A percentile compares a stretch with the other conserved stretches of the same genome.
These are phyloP conservation scores for Streptopelia turtur DNA, from an alignment of 2,797 vertebrate genomes.

Conservation along the genomic window DNA sequence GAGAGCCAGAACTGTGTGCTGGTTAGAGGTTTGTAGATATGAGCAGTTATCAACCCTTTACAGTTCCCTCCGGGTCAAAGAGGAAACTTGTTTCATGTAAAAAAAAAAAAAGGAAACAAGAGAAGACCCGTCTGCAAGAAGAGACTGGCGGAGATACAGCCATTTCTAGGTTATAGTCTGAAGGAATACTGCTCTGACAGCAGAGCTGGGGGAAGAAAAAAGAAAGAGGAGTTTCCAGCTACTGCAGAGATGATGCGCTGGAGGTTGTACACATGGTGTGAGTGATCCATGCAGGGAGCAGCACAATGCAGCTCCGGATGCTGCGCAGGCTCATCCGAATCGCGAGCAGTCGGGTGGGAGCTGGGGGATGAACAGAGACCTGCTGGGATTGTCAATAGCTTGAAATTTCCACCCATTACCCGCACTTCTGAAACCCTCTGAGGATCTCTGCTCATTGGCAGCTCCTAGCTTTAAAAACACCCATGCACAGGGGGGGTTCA, in stretches of 20 bases:
- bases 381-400: not conserved
- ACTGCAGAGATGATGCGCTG: not conserved
- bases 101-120: not conserved
- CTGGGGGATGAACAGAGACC: not conserved
- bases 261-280: rapidly evolving
- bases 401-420: not conserved
- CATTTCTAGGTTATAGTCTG: not conserved
- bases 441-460: not conserved
- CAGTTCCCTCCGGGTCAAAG: not conserved
- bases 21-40: not conserved
- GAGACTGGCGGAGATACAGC: rapidly evolving
- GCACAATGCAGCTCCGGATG: not conserved
- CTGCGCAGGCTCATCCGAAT: not conserved
- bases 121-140: not conserved
- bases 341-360: rapidly evolving
- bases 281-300: not conserved
- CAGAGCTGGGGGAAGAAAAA: not conserved
- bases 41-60: not conserved
- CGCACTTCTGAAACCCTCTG: not conserved
- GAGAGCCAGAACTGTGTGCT: rapidly evolving
- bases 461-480: not conserved
- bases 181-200: not conserved
- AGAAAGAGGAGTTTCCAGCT: not conserved
- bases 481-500: not conserved
- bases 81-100: not conserved